A percentile compares a stretch with the other conserved stretches of the same genome.
Evolutionary conservation across 2,797 vertebrate genomes (phyloP).

Genomic region (Amniataba percoides): DNA sequence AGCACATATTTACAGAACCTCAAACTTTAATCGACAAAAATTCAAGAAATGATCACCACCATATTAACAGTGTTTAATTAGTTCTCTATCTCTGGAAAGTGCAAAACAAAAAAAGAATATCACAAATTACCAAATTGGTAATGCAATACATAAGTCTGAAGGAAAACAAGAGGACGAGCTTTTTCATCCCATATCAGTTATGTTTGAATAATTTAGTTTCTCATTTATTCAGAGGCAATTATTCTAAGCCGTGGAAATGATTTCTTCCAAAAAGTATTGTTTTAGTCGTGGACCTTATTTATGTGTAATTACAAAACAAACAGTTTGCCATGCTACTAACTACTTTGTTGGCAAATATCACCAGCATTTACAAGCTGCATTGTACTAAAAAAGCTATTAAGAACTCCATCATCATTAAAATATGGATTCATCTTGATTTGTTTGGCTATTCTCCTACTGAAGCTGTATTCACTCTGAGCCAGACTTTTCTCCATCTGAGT

Average conservation of each 20-base stretch:
- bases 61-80: conserved; percentile 32
- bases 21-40: conserved; percentile 38
- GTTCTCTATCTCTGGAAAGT: conserved; percentile 15
- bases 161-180: conserved; percentile 15
- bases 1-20: conserved; percentile 30
- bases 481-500: not conserved
- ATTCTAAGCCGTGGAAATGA: conserved; percentile 39
- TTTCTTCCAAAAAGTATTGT: conserved; percentile 26
- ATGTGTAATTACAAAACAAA: conserved; percentile 44
- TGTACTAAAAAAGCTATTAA: not conserved
- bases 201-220: conserved; percentile 43
- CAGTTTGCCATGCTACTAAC: conserved; percentile 21
- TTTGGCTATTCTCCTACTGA: not conserved
- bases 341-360: conserved; percentile 21
- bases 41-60: conserved; percentile 20
- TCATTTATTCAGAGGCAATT: conserved; percentile 52
- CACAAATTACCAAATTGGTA: conserved; percentile 24
- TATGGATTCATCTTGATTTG: not conserved
- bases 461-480: not conserved
- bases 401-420: not conserved
- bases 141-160: conserved; percentile 20
- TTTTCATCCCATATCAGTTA: conserved; percentile 24
- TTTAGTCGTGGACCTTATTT: conserved; percentile 32
- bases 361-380: not conserved
- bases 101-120: conserved; percentile 8